A percentile compares a stretch with the other conserved stretches of the same genome.
Conservation (phyloP, 2,888 invertebrate species). For the Agriopis aurantiaria region DNA sequence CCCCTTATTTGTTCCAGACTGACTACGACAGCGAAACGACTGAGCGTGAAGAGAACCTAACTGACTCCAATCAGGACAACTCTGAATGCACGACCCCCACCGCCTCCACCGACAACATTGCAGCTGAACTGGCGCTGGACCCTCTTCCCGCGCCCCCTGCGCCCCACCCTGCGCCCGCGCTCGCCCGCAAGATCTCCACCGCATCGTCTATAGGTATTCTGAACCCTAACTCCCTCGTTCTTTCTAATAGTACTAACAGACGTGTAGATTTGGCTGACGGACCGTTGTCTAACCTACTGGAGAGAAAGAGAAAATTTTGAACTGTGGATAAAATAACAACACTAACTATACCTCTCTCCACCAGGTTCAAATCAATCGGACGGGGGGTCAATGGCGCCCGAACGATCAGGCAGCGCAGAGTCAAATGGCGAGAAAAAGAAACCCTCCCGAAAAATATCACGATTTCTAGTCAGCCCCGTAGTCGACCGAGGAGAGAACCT, state of each 20-base stretch:
- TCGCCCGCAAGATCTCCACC: slow-evolving; percentile 76
- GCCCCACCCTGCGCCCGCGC: slow-evolving; percentile 32
- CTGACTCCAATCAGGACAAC: slow-evolving; percentile 84
- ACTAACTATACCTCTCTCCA: too few species aligned
- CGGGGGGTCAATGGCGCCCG: slow-evolving; percentile 72
- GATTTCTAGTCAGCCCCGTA: slow-evolving; percentile 94
- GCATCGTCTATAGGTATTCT: slow-evolving; percentile 76
- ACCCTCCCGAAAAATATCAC: slow-evolving; percentile 90
- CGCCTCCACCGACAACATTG: slow-evolving; percentile 80
- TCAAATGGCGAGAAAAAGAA: slow-evolving; percentile 81
- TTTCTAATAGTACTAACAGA: too few species aligned
- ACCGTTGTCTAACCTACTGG: too few species aligned
- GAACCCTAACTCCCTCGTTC: not conserved
- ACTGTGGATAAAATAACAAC: too few species aligned
- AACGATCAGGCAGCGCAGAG: slow-evolving; percentile 74
- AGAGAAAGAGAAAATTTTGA: too few species aligned
- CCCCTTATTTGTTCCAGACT: slow-evolving; percentile 58
- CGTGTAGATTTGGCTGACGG: too few species aligned
- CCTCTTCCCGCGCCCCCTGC: slow-evolving; percentile 38
- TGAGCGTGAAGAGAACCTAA: slow-evolving; percentile 82
- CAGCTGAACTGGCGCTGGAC: slow-evolving; percentile 71
- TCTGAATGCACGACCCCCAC: slow-evolving; percentile 85
- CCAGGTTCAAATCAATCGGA: slow-evolving; percentile 82
- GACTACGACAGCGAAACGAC: slow-evolving; percentile 84
- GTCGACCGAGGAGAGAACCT: slow-evolving; percentile 83